Percentiles rank a stretch among this genome's conserved stretches.
phyloP scores from a whole-genome alignment of 2,888 invertebrate genomes.

The Calliopum simillimum region DNA sequence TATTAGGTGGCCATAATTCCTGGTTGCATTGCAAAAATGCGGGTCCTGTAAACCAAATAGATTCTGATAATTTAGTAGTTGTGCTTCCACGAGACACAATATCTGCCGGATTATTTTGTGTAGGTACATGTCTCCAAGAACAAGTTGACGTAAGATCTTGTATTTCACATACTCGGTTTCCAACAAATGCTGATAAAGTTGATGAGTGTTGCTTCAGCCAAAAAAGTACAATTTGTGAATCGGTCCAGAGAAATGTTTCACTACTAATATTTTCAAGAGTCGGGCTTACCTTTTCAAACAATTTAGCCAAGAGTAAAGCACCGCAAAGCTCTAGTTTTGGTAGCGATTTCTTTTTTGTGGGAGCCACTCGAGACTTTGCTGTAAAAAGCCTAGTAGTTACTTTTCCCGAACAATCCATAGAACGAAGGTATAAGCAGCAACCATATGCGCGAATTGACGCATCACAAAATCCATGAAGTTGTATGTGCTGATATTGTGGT shows the following conservation, averaged over 20 bases:
- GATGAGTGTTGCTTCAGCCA: conserved; percentile 44
- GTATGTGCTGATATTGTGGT: not conserved
- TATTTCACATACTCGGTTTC: conserved; percentile 39
- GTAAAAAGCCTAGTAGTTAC: conserved; percentile 13
- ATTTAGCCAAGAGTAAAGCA: conserved; percentile 17
- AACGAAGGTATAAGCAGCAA: conserved; percentile 31
- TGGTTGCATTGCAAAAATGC: not conserved
- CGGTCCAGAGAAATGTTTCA: conserved; percentile 37
- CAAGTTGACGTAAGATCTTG: not conserved
- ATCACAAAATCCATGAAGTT: conserved; percentile 40
- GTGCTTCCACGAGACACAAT: conserved; percentile 31
- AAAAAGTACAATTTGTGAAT: conserved; percentile 43
- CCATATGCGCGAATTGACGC: conserved; percentile 35
- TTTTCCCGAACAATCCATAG: not conserved
- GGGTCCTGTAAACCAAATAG: conserved; percentile 37
- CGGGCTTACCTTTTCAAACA: conserved; percentile 13
- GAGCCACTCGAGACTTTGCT: conserved; percentile 27
- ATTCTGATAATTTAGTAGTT: conserved; percentile 16
- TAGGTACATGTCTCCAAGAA: conserved; percentile 22
- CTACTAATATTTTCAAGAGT: not conserved
- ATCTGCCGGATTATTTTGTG: conserved; percentile 25
- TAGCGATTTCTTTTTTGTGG: conserved; percentile 23
- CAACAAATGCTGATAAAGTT: conserved; percentile 39
- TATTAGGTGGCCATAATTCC: conserved; percentile 23
- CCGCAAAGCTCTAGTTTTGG: no score